Evolutionary conservation across 2,888 invertebrate species (phyloP).

Genomic region (Spilosoma lubricipeda): DNA sequence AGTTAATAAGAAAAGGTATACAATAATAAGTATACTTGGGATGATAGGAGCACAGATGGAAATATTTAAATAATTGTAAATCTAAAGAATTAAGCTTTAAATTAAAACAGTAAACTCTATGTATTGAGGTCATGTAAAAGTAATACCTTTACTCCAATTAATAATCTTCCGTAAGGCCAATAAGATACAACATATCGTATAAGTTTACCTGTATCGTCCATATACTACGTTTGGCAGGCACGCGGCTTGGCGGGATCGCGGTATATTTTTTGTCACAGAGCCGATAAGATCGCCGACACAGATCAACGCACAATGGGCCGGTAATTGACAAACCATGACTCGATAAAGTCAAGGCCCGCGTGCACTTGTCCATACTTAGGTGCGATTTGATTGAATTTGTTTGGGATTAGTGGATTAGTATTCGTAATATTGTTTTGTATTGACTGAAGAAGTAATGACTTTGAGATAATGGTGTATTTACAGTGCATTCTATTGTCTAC

Average conservation of each 20-base stretch:
- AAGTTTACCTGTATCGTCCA: slow-evolving; percentile 24
- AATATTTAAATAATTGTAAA: too few species aligned
- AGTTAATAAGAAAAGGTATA: too few species aligned
- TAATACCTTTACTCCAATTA: too few species aligned
- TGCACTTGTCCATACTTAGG: slow-evolving; percentile 60
- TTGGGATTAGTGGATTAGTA: slow-evolving; percentile 44
- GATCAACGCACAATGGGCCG: slow-evolving; percentile 71
- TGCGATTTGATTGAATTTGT: slow-evolving; percentile 52
- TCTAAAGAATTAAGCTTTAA: too few species aligned
- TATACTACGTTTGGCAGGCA: slow-evolving; percentile 40
- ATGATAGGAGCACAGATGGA: too few species aligned
- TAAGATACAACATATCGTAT: background rate
- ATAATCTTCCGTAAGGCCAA: background rate
- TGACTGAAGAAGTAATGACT: background rate
- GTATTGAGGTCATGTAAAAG: too few species aligned
- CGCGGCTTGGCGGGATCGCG: slow-evolving; percentile 37
- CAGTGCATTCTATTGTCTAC: background rate
- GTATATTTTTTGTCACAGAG: slow-evolving; percentile 71
- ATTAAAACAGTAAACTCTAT: too few species aligned
- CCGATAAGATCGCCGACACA: slow-evolving; percentile 71
- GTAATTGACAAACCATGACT: slow-evolving; percentile 85
- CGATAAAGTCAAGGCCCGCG: slow-evolving; percentile 75
- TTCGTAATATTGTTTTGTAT: slow-evolving; percentile 13
- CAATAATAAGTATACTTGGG: too few species aligned
- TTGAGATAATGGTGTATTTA: slow-evolving; percentile 7